Conservation (phyloP, 1,140 invertebrate species). For the Acyrthosiphon pisum region DNA sequence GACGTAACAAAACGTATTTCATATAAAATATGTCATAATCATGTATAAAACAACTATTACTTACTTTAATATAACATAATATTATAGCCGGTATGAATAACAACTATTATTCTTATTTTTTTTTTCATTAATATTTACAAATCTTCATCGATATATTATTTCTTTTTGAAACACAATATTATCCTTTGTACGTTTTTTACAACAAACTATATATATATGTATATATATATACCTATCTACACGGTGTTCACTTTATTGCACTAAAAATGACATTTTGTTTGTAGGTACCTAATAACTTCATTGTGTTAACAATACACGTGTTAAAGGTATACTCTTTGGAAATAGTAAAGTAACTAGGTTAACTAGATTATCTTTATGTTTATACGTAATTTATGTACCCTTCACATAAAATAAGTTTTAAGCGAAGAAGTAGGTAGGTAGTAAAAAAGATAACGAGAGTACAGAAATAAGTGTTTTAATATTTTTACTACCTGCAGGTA, state of each 20-base stretch:
- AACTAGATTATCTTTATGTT: background rate
- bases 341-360: slow-evolving; percentile 28
- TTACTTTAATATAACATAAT: background rate
- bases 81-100: background rate
- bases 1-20: background rate
- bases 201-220: background rate
- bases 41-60: background rate
- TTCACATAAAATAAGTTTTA: background rate
- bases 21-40: background rate
- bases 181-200: background rate
- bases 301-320: background rate
- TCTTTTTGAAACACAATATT: background rate
- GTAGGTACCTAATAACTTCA: background rate
- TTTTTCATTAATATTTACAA: background rate
- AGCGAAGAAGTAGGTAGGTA: background rate
- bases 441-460: slow-evolving; percentile 29
- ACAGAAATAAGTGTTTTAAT: slow-evolving; percentile 19
- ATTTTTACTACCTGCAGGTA: background rate
- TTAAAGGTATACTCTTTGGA: background rate
- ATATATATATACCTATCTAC: background rate
- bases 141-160: background rate
- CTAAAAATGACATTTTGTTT: background rate
- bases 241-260: background rate
- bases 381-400: slow-evolving; percentile 6
- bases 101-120: background rate